phyloP scores from a whole-genome alignment of 2,113 vertebrate species.

The Anarhynchus alexandrinus region DNA sequence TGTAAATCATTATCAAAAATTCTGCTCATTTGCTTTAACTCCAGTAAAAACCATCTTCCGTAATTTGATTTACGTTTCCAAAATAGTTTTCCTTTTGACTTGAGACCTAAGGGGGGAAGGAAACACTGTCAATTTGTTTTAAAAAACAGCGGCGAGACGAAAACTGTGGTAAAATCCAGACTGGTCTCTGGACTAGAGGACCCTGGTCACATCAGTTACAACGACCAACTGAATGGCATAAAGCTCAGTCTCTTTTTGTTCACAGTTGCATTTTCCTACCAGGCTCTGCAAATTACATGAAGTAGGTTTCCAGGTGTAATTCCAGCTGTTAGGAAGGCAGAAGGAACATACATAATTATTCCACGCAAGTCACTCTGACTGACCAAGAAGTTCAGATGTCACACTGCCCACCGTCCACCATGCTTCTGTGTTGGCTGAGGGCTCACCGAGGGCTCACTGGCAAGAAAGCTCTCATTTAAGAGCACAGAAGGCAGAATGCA shows the following conservation, averaged over 20 bases:
- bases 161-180: neutral
- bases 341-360: neutral
- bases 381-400: neutral
- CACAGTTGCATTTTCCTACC: neutral
- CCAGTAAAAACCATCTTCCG: neutral
- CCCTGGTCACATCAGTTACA: neutral
- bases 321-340: neutral
- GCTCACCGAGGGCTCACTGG: neutral
- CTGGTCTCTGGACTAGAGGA: neutral
- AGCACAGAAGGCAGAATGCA: neutral
- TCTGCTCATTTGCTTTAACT: neutral
- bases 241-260: neutral
- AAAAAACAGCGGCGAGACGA: neutral
- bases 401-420: rapidly evolving
- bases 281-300: neutral
- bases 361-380: neutral
- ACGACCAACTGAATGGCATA: neutral
- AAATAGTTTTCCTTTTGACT: neutral
- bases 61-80: neutral
- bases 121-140: neutral
- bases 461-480: neutral
- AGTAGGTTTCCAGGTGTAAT: neutral
- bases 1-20: neutral
- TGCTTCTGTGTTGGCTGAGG: rapidly evolving
- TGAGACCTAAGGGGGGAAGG: neutral